Base-by-base conservation (phyloP, 1,140 invertebrate genomes). In the Andricus grossulariae region DNA sequence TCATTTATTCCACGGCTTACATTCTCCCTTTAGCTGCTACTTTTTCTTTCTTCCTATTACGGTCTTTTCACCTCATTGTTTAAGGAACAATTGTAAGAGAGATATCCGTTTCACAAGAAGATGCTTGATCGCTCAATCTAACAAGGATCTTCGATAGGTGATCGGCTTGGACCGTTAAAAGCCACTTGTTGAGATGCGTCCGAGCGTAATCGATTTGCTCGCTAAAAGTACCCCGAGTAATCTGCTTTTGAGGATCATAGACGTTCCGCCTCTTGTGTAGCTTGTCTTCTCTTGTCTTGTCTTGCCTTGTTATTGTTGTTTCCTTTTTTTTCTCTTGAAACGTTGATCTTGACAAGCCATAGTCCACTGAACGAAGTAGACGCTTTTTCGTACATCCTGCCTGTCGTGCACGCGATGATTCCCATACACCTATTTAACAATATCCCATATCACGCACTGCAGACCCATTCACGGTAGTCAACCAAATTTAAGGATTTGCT, bases 101-200 rank as follows among this genome's bases (percentile, higher is more conserved):
- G 77, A 81, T 84, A 84, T 84, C 83, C 73, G 79, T 84, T 85
- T 78, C 83, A 78, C 50, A 74, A 57, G 74, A 76, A 52, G 82
- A 84, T 80, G 82, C 75, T 83, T 75, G 83, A 83, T 84, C 83
- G 85, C 85, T 83, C 79, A 83, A 84, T 86, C 84, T 71, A 75
- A 73, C 50, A 73, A 66, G 79, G 80, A 84, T 84, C 83, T 70
- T 74, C 82, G 82, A 81, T 82, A 74, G 82, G 76, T 81, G 78
- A 85, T 86, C 82, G 80, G 66, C 75, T 75, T 84, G 84, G 85
- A 86, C 84, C 83, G 87, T 87, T 86, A 88, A 89, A 88, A 89
- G 89, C 83, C 88, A 90, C 88, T 90, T 90, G 90, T 90, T 89
- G 84, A 80, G 83, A 79, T 88, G 84, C 88, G 85, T 84, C 87